These are phyloP conservation scores for Drosophila dunni DNA, from an alignment of 1,140 invertebrate species.

Conservation along the genomic window DNA sequence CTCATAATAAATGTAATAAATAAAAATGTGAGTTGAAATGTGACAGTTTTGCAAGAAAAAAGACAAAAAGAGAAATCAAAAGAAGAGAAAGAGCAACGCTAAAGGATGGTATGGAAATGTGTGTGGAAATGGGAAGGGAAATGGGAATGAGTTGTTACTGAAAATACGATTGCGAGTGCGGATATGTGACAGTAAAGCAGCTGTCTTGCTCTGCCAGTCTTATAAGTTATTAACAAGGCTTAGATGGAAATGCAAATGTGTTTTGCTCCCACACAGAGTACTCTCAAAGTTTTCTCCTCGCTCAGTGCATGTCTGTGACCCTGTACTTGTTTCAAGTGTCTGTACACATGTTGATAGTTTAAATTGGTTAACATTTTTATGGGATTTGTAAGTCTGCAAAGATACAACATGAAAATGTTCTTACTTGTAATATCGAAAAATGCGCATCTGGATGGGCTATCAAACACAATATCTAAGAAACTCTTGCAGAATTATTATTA, in stretches of 20 bases:
- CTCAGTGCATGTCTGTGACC: not conserved
- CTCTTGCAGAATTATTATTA: no score
- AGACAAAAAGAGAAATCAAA: no score
- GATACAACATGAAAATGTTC: no score
- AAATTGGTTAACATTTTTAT: not conserved
- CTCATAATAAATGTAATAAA: conserved; percentile 83
- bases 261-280: conserved; percentile 6
- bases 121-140: not conserved
- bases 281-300: conserved; percentile 16
- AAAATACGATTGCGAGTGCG: not conserved
- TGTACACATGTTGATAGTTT: not conserved
- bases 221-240: conserved; percentile 64
- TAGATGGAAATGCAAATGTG: conserved; percentile 23
- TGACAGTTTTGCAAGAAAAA: conserved; percentile 68
- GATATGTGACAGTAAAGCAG: conserved; percentile 38
- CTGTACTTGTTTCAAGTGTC: not conserved
- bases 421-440: no score
- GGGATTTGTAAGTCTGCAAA: not conserved
- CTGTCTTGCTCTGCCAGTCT: conserved; percentile 27
- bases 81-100: not conserved
- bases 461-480: no score
- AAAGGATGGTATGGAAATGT: not conserved
- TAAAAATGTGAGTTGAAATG: conserved; percentile 81
- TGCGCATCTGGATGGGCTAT: no score
- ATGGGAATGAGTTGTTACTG: conserved; percentile 4